Conservation (phyloP, 2,888 invertebrate genomes). For the Dryocosmus kuriphilus region DNA sequence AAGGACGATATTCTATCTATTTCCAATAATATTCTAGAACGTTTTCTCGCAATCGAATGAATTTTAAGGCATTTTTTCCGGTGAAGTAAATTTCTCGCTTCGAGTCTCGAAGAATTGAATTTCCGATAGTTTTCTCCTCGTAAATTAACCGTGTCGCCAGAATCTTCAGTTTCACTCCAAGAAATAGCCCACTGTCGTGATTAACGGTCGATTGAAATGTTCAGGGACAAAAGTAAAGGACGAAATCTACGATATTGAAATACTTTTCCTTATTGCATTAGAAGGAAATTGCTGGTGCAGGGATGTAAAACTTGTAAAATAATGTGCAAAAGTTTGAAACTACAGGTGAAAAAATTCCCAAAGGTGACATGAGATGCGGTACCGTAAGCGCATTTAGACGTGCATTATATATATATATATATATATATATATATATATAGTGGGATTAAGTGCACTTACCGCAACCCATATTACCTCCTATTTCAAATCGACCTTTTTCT, state of each 20-base stretch:
- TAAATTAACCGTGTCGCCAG: conserved; percentile 54
- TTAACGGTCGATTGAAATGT: not conserved
- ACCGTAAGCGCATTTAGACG: not conserved
- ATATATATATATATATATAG: too few relatives aligned
- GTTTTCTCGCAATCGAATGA: not conserved
- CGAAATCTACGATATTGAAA: not conserved
- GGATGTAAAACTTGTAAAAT: not conserved
- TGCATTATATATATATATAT: not conserved
- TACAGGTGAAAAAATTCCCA: not conserved
- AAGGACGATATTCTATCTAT: conserved; percentile 50
- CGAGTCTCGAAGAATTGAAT: conserved; percentile 48
- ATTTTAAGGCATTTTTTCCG: not conserved
- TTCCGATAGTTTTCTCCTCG: conserved; percentile 53
- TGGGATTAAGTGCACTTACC: not conserved
- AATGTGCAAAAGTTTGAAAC: not conserved
- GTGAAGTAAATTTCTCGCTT: conserved; percentile 12
- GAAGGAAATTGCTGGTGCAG: not conserved
- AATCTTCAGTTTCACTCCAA: conserved; percentile 53
- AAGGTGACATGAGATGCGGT: not conserved
- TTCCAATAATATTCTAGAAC: not conserved
- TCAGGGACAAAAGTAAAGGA: not conserved
- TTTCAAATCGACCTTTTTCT: not conserved
- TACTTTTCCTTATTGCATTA: not conserved
- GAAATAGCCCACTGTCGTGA: conserved; percentile 41
- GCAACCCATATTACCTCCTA: not conserved